Conservation (phyloP, 1,140 invertebrate genomes). For the Habropoda laboriosa region DNA sequence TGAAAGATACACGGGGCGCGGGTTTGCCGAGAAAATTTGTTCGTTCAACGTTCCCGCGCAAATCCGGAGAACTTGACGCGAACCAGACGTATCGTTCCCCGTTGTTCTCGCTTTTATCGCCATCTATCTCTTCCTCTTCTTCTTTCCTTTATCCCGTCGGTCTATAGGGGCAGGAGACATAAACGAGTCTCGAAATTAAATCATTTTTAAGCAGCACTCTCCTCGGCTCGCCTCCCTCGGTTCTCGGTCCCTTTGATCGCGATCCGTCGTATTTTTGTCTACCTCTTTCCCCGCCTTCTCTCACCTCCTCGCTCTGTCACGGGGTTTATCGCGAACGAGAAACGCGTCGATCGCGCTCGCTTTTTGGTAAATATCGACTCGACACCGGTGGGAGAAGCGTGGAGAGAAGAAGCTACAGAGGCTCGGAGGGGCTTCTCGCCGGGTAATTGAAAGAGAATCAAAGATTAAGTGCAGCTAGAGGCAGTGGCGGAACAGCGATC, state of each 20-base stretch:
- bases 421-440: not conserved
- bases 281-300: not conserved
- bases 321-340: too few relatives aligned
- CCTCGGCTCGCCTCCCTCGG: conserved; percentile 47
- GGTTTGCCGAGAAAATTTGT: not conserved
- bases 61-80: not conserved
- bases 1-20: not conserved
- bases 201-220: conserved; percentile 67
- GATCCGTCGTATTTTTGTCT: conserved; percentile 38
- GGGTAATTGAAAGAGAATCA: conserved; percentile 36
- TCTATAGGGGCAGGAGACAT: conserved; percentile 28
- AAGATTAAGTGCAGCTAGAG: conserved; percentile 15
- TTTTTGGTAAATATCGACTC: not conserved
- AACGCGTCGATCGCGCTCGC: too few relatives aligned
- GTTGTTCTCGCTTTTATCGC: not conserved
- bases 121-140: not conserved
- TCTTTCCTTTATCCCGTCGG: not conserved
- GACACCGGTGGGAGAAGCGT: too few relatives aligned
- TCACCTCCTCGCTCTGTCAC: too few relatives aligned
- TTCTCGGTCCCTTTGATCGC: conserved; percentile 66
- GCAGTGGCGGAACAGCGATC: not conserved
- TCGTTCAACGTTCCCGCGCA: not conserved
- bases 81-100: not conserved
- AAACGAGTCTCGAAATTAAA: conserved; percentile 67
- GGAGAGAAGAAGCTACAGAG: too few relatives aligned